Evolutionary conservation across 2,113 vertebrate genomes (phyloP).

Genomic region (Thinocorus orbignyianus): DNA sequence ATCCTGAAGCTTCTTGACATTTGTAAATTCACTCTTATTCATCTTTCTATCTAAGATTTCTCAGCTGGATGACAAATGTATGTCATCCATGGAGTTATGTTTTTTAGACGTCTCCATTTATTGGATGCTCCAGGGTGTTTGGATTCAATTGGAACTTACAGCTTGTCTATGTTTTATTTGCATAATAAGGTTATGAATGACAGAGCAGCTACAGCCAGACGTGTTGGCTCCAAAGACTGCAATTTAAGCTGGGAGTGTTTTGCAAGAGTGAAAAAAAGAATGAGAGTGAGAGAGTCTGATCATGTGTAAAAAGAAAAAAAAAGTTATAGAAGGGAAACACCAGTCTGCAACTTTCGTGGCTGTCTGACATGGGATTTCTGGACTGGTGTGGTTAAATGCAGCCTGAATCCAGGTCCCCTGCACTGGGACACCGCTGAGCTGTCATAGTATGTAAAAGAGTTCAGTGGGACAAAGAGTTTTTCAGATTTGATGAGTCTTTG

Average conservation of each 20-base stretch:
- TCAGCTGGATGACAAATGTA: conserved; percentile 63
- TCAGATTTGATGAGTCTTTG: not conserved
- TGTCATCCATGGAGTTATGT: conserved; percentile 43
- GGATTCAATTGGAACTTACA: conserved; percentile 71
- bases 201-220: conserved; percentile 77
- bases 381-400: not conserved
- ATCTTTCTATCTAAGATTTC: conserved; percentile 46
- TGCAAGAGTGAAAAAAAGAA: conserved; percentile 61
- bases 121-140: conserved; percentile 69
- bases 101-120: conserved; percentile 54
- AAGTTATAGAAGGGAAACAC: conserved; percentile 36
- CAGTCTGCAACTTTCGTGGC: conserved; percentile 17
- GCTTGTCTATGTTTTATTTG: conserved; percentile 78
- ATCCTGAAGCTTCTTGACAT: conserved; percentile 41
- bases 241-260: conserved; percentile 76
- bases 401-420: not conserved
- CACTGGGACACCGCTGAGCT: fast-evolving
- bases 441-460: not conserved
- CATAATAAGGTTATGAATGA: conserved; percentile 80
- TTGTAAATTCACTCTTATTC: conserved; percentile 36
- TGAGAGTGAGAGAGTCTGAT: not conserved
- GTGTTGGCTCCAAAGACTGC: conserved; percentile 78
- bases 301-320: not conserved
- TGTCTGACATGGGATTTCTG: conserved; percentile 45
- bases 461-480: not conserved